A percentile compares a stretch with the other conserved stretches of the same genome.
Evolutionary conservation across 2,113 vertebrate species (phyloP).

Genomic region (Turdus rufiventris): DNA sequence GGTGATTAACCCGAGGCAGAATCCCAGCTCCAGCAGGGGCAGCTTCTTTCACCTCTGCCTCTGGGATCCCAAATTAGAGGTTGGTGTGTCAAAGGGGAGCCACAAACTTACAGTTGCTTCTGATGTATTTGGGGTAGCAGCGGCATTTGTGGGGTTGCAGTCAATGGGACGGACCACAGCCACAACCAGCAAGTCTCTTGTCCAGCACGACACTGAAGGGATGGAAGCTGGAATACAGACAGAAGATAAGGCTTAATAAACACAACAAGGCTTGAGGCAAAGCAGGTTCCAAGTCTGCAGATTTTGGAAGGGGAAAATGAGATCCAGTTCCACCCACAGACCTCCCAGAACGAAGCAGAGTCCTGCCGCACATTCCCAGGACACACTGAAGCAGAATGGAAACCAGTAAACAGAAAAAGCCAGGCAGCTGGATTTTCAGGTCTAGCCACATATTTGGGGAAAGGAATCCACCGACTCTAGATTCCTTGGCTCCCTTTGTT

Average conservation of each 20-base stretch:
- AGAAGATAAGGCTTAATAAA: not conserved
- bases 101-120: not conserved
- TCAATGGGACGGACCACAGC: not conserved
- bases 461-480: constrained; percentile 10
- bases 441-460: constrained; percentile 13
- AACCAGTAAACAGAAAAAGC: constrained; percentile 24
- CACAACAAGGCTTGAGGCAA: not conserved
- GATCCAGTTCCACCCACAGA: not conserved
- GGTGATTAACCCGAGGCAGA: not conserved
- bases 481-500: not conserved
- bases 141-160: not conserved
- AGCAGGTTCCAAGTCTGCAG: not conserved
- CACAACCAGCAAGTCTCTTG: not conserved
- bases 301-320: not conserved
- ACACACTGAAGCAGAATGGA: not conserved
- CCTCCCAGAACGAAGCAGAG: not conserved
- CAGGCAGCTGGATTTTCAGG: constrained; percentile 40
- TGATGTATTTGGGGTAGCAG: not conserved
- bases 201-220: not conserved
- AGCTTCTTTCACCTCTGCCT: not conserved
- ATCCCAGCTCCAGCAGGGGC: not conserved
- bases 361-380: not conserved
- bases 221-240: not conserved
- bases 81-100: not conserved
- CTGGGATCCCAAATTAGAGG: not conserved